Evolutionary conservation across 2,797 vertebrate species (phyloP), one percentile per base, ranked within the genome.

Genomic region (Dicrostonyx torquatus): DNA sequence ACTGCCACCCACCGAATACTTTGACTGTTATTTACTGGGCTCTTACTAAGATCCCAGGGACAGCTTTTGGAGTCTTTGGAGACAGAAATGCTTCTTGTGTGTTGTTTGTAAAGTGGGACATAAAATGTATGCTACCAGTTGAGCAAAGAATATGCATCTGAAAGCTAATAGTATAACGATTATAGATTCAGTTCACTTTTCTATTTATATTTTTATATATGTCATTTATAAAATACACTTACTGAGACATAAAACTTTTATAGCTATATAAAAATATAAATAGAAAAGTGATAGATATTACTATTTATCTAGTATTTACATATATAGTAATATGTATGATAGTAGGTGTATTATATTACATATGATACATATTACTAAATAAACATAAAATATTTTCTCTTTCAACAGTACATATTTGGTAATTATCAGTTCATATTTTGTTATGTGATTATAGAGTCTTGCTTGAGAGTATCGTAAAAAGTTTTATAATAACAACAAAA

Each of bases 371-470:
- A 66, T 64, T 66, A 68, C 26, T 83, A 76, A 58, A n/a, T 94
- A n/a, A 43, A 82, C 4, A n/a, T 84, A 64, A 91, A 82, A 91
- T 76, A 68, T 22, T 80, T 91, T 83, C 13, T 76, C 50, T 92
- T 96, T 83, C 6, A 43, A 1, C 89, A 76, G 15, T 96, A 66
- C n/a, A 58, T 89, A 62, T 83, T 90, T 96, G 13, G 15, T 37
- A 88, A 79, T 92, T 29, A 48, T 75, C 18, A 95, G 24, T 34
- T 96, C 34, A 66, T 80, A 58, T 87, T 91, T 95, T 94, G 58
- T 94, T 87, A 77, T 77, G 6, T 95, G 84, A 96, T 95, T 84
- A 29, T 93, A 17, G 14, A 95, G 62, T 34, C 93, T 92, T 87
- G 64, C 93, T 92, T 84, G 50, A 50, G 60, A 78, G 17, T 26